phyloP scores from a whole-genome alignment of 2,113 vertebrate genomes.

The Xenopus tropicalis region DNA sequence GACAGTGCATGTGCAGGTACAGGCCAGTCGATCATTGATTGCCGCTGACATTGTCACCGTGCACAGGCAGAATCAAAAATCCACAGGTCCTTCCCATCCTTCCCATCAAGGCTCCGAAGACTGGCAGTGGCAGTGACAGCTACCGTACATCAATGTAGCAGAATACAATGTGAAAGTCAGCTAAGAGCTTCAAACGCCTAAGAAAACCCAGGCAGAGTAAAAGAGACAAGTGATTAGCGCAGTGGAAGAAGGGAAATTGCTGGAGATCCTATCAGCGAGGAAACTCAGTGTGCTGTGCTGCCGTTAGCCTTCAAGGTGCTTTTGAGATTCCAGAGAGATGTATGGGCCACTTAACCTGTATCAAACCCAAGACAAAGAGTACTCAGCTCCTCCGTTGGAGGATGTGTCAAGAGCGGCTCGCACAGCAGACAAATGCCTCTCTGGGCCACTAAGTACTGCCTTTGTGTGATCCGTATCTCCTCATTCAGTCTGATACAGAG shows the following conservation, averaged over 20 bases:
- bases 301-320: slow-evolving; percentile 59
- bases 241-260: slow-evolving; percentile 44
- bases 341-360: slow-evolving; percentile 72
- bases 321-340: slow-evolving; percentile 66
- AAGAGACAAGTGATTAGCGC: slow-evolving; percentile 44
- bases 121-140: slow-evolving; percentile 27
- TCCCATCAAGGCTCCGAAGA: slow-evolving; percentile 2
- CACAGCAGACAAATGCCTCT: slow-evolving; percentile 83
- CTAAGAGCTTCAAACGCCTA: slow-evolving; percentile 33
- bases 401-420: slow-evolving; percentile 81
- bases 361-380: slow-evolving; percentile 78
- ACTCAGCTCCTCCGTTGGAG: slow-evolving; percentile 72
- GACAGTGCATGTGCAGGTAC: neutral
- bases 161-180: slow-evolving; percentile 38
- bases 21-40: neutral
- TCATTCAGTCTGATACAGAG: slow-evolving; percentile 67
- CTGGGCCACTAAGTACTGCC: slow-evolving; percentile 67
- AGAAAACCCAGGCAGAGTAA: slow-evolving; percentile 35
- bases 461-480: slow-evolving; percentile 67
- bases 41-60: slow-evolving; percentile 2
- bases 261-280: slow-evolving; percentile 44
- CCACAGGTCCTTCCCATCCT: slow-evolving; percentile 11
- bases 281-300: slow-evolving; percentile 33
- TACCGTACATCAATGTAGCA: slow-evolving; percentile 33
- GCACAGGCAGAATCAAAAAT: neutral